Evolutionary conservation across 1,140 invertebrate species (phyloP), one percentile per base, ranked within the genome.

Genomic region (Drosophila pseudoobscura): DNA sequence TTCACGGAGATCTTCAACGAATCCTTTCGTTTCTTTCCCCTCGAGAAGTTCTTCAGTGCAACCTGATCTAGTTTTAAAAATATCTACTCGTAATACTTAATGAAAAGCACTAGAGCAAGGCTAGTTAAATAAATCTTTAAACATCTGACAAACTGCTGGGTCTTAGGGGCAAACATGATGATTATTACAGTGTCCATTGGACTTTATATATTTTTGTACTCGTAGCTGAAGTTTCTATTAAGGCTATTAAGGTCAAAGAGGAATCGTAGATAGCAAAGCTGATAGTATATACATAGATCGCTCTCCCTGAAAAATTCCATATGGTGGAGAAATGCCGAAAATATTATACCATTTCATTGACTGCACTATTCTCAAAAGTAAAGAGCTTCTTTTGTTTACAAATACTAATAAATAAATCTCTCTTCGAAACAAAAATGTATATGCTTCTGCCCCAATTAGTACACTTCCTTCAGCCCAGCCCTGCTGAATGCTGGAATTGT

Each of bases 1-100:
- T 97, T 96, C 83, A 96, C 96, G 0, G 94, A 96, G 55, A 96
- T 97, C 62, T 96, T 96, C 90, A 95, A 94, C 55, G 93, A 94
- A 58, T 94, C 94, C 39, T 97, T 97, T 74, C 92, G 92, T 43
- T 89, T 95, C 78, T 95, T 96, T 84, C 94, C 94, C 0, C 87
- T 95, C 5, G 92, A 94, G 1, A 92, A 94, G 75, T 94, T 96
- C 66, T 64, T 91, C 0, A 62, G 13, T 35, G 22, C 43, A 24
- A 58, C 71, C 35, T 65, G 17, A 61, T 62, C 53, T 83, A 78
- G 57, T 43, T 79, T 22, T 47, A 5, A 0, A 20, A 20, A 62
- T 44, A 35, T 20, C 53, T 45, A 46, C 62, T 39, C 59, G 24
- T 82, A 56, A 56, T 59, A 74, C 62, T 55, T 62, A 54, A 44